These are phyloP conservation scores for Ptychobarbus kaznakovi DNA, from an alignment of 2,797 vertebrate species.

Conservation along the genomic window DNA sequence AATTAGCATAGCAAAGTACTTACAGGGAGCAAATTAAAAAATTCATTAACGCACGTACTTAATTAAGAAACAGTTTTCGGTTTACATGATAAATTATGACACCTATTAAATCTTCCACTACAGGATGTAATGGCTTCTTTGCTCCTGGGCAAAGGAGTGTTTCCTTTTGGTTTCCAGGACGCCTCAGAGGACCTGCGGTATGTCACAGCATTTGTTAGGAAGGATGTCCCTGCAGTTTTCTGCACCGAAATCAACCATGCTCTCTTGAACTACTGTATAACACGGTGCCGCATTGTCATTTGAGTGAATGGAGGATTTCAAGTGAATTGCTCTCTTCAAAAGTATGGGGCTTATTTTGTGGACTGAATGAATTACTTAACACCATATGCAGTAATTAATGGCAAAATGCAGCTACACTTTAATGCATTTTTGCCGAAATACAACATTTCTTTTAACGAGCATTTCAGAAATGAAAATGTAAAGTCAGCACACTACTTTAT, in stretches of 20 bases:
- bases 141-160: conserved; percentile 89
- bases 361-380: neutral
- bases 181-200: conserved; percentile 82
- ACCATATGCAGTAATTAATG: neutral
- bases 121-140: conserved; percentile 94
- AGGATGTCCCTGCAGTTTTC: conserved; percentile 73
- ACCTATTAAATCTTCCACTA: conserved; percentile 99
- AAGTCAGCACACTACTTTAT: neutral
- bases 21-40: conserved; percentile 99
- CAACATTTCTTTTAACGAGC: neutral
- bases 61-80: conserved; percentile 99
- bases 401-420: neutral
- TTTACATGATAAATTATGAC: conserved; percentile 99
- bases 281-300: conserved; percentile 59
- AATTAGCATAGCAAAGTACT: conserved; percentile 99
- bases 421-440: neutral
- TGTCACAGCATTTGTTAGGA: conserved; percentile 82
- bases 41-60: conserved; percentile 99
- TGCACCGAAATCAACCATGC: conserved; percentile 53
- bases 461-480: neutral
- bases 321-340: conserved; percentile 39
- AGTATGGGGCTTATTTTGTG: neutral
- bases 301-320: conserved; percentile 57
- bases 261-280: conserved; percentile 70
- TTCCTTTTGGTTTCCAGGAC: conserved; percentile 86